These are phyloP conservation scores for Erethizon dorsatum DNA, from an alignment of 2,797 vertebrate genomes.

Conservation along the genomic window DNA sequence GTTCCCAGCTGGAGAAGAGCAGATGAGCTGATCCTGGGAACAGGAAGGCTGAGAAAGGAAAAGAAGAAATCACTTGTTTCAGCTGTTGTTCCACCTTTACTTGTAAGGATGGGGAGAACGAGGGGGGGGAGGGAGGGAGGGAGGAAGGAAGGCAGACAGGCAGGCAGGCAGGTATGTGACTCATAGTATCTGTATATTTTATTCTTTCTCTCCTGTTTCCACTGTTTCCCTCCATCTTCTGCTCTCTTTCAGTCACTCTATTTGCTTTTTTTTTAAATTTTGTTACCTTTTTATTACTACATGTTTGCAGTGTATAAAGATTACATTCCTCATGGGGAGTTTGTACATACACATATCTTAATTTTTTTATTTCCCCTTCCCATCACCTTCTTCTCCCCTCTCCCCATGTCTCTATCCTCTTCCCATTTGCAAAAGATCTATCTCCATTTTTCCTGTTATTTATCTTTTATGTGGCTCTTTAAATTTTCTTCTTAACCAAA, in stretches of 20 bases:
- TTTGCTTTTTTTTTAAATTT: neutral
- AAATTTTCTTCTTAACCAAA: neutral
- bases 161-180: too few species aligned
- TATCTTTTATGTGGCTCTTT: neutral
- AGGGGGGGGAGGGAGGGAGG: neutral
- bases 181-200: neutral
- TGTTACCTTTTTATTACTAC: neutral
- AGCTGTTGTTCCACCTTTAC: neutral
- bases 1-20: conserved; percentile 69
- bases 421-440: neutral
- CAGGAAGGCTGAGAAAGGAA: conserved; percentile 9
- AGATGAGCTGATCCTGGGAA: conserved; percentile 41
- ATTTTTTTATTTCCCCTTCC: too few species aligned
- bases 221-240: neutral
- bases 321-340: neutral
- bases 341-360: neutral
- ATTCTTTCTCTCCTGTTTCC: neutral
- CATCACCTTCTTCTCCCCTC: too few species aligned
- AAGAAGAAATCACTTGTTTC: conserved; percentile 35
- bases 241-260: neutral
- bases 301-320: neutral
- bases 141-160: neutral
- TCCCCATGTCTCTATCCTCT: neutral
- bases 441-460: neutral
- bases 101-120: neutral